phyloP scores from a whole-genome alignment of 2,113 vertebrate genomes.

The Laticauda colubrina region DNA sequence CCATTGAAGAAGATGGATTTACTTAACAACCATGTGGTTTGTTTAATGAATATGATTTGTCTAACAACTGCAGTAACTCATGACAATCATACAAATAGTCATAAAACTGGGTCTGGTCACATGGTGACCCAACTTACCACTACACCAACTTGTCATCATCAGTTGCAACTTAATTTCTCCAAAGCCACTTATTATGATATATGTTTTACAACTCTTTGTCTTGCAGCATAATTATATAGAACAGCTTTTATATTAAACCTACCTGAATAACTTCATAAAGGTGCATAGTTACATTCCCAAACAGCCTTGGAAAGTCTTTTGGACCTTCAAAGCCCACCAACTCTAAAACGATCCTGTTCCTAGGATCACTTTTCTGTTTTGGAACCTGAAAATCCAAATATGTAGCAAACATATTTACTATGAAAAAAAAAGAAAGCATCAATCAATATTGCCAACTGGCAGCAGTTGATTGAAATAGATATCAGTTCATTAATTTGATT shows the following conservation, averaged over 20 bases:
- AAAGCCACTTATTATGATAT: not conserved
- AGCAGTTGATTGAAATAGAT: not conserved
- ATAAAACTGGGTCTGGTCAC: not conserved
- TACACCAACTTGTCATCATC: not conserved
- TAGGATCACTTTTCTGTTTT: slow-evolving; percentile 50
- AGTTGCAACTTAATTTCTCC: not conserved
- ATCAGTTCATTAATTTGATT: not conserved
- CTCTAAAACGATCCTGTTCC: slow-evolving; percentile 57
- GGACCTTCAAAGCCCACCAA: slow-evolving; percentile 40
- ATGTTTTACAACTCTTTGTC: not conserved
- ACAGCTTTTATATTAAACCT: slow-evolving; percentile 2
- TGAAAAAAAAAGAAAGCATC: not conserved
- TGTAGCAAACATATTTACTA: not conserved
- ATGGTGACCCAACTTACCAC: not conserved
- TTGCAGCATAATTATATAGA: not conserved
- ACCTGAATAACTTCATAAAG: slow-evolving; percentile 66
- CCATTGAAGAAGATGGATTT: no score
- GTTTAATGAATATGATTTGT: not conserved
- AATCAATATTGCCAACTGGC: not conserved
- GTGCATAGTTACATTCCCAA: slow-evolving; percentile 51
- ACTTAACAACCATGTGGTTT: not conserved
- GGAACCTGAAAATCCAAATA: slow-evolving; percentile 56
- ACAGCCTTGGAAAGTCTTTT: not conserved
- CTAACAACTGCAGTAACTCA: not conserved
- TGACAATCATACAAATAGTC: not conserved